Percentiles rank a stretch among this genome's conserved stretches.
Conservation (phyloP, 2,888 invertebrate species). For the Volucella inanis region DNA sequence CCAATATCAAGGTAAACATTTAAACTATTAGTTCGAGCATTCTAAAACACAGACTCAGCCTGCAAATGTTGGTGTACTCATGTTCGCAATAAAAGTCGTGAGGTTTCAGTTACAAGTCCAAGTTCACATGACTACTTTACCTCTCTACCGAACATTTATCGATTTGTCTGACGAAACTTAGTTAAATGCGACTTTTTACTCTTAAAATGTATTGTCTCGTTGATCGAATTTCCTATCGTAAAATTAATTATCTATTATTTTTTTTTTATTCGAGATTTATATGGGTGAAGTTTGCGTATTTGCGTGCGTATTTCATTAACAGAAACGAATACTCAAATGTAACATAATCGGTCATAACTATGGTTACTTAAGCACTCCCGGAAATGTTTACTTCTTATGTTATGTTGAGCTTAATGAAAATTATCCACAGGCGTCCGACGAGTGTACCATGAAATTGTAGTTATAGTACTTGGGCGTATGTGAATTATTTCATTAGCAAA, state of each 20-base stretch:
- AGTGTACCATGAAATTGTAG: neutral
- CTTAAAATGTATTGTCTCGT: neutral
- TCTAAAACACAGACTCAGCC: neutral
- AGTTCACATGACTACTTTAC: neutral
- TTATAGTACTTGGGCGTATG: neutral
- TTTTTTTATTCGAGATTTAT: neutral
- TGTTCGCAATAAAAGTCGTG: conserved; percentile 40
- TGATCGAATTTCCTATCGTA: neutral
- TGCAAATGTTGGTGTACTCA: neutral
- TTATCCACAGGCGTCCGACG: no score
- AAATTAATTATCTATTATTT: no score
- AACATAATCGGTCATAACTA: no score
- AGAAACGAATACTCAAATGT: no score
- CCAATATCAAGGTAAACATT: conserved; percentile 13
- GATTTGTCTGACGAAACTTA: conserved; percentile 6
- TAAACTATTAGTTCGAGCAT: neutral
- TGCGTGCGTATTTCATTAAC: no score
- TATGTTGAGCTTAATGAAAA: no score
- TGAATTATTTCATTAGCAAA: neutral
- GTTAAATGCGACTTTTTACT: conserved; percentile 10
- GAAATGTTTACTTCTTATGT: no score
- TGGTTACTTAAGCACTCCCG: no score
- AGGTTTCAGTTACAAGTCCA: conserved; percentile 11
- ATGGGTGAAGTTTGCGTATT: no score
- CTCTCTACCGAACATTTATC: neutral